Percentiles rank a stretch among this genome's conserved stretches.
Evolutionary conservation across 2,797 vertebrate species (phyloP).

Genomic region (Thamnophis elegans): DNA sequence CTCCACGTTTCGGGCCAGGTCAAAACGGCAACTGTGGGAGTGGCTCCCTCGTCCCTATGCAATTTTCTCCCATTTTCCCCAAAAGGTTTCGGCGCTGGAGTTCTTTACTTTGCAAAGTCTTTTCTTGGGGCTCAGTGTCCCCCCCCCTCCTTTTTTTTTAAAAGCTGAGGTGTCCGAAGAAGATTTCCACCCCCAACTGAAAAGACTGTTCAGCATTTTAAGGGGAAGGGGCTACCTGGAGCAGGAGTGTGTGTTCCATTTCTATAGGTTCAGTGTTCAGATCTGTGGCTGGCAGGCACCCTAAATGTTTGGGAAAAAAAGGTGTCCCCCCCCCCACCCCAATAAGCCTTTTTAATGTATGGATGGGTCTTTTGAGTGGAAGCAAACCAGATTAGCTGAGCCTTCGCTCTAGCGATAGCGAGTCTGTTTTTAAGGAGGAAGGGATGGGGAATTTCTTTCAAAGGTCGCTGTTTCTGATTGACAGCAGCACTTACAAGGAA

Average conservation of each 20-base stretch:
- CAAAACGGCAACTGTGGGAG: not conserved
- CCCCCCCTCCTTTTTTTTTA: not conserved
- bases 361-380: not conserved
- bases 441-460: not conserved
- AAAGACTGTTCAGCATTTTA: too few species aligned
- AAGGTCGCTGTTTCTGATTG: not conserved
- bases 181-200: too few species aligned
- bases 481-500: not conserved
- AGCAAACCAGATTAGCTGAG: not conserved
- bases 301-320: not conserved
- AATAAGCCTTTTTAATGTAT: not conserved
- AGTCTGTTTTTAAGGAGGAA: not conserved
- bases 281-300: not conserved
- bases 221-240: not conserved
- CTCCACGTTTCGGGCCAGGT: too few species aligned
- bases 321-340: not conserved
- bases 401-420: not conserved
- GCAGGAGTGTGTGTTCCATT: not conserved
- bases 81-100: not conserved
- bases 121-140: not conserved
- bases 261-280: not conserved
- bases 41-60: not conserved
- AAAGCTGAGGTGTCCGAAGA: not conserved
- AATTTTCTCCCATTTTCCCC: not conserved
- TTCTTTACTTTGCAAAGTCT: not conserved